Evolutionary conservation across 2,113 vertebrate species (phyloP), one percentile per base, ranked within the genome.

Genomic region (Oryzias melastigma): DNA sequence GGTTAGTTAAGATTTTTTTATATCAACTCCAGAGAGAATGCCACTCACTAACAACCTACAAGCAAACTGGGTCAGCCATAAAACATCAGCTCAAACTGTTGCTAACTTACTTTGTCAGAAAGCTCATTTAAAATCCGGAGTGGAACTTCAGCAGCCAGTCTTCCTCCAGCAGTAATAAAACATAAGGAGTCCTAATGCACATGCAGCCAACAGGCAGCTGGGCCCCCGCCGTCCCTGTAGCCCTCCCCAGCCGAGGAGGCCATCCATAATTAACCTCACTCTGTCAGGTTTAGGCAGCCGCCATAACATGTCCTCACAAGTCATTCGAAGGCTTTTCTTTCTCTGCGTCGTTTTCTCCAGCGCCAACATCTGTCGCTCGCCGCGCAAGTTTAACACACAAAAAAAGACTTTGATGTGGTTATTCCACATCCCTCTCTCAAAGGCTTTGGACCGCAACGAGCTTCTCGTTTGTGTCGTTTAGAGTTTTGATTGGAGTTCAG

Each of bases 191-290:
- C 50, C 65, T 68, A 66, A 74, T 71, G 73, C 68, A 20, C 52
- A 64, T 43, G 51, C 59, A 68, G 82, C 82, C 78, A 79, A 74
- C 50, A 81, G 82, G 78, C 78, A 73, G 68, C 67, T 4, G 40
- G 53, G 68, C 63, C 54, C 63, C 55, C 20, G 58, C 68, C 64
- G 58, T 82, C 73, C 65, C 62, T 75, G 56, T 22, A 67, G 73
- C 40, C 58, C 58, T 64, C 14, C 22, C 74, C 68, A 73, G 67
- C 76, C 68, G 73, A 79, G 64, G 51, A 74, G 86, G 79, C 72
- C 82, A 87, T 85, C 61, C 84, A 88, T 89, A 89, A 90, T 91
- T 87, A 86, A 88, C 83, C 81, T 65, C 14, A 53, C 66, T 40
- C 79, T 80, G 85, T 83, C 82, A 75, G 70, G 79, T 86, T 75